Evolutionary conservation across 2,797 vertebrate species (phyloP), one percentile per base, ranked within the genome.

Genomic region (Cyprinodon diabolis): DNA sequence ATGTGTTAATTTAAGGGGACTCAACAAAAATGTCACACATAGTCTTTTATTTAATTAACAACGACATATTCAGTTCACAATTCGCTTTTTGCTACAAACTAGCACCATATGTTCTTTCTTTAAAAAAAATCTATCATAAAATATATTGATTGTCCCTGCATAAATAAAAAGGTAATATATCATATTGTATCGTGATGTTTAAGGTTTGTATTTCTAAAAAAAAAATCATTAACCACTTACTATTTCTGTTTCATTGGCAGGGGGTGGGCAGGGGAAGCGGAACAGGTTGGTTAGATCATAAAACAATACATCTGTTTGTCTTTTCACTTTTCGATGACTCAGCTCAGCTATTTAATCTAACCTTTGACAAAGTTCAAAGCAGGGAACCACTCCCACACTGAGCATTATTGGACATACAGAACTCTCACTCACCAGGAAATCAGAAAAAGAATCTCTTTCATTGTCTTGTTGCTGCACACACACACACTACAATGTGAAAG

Each of bases 291-390:
- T 40, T 62, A 5, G 5, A 51, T 15, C 14, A 48, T 12, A 48
- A 48, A 15, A 51, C 49, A 51, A 51, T 4, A 19, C 15, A 62
- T 21, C 17, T 21, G 37, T 62, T 40, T 10, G 37, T 9, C 1
- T 37, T 60, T 25, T 60, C 8, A 1, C 57, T 37, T 86, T 58
- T 76, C 48, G 49, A 70, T 90, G 86, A 87, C 78, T 86, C 81
- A 89, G 63, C 67, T 57, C 49, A 79, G 80, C 47, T 19, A 74
- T 86, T 84, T 72, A 66, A 79, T 76, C 79, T 66, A 60, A 25
- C 66, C 58, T 72, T 75, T 80, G 37, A 68, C 30, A 19, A 84
- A 82, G 67, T 88, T 91, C 71, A 90, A 86, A 89, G 78, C 54
- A 68, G 65, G 45, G 69, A 48, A 78, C 76, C 68, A 71, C 82